Percentiles rank a stretch among this genome's conserved stretches.
phyloP scores from a whole-genome alignment of 2,888 invertebrate genomes.

The Pheosia tremula region DNA sequence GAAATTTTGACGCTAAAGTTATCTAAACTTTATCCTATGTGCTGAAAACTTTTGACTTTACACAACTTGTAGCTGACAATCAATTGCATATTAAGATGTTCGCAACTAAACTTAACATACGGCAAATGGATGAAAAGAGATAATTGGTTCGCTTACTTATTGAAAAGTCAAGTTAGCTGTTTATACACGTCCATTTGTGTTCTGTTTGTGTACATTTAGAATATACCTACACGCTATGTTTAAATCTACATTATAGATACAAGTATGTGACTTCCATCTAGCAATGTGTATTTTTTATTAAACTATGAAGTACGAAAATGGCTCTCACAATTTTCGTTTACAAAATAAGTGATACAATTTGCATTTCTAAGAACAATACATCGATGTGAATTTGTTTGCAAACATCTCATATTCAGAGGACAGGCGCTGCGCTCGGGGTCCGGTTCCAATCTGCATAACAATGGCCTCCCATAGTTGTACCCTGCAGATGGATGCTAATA shows the following conservation, averaged over 20 bases:
- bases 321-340: not conserved
- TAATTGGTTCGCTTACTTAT: too few species aligned
- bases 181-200: too few species aligned
- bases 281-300: too few species aligned
- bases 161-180: too few species aligned
- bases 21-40: not conserved
- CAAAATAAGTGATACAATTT: slow-evolving; percentile 15
- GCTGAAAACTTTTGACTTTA: not conserved
- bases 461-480: slow-evolving; percentile 67
- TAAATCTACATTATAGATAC: too few species aligned
- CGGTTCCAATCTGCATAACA: slow-evolving; percentile 82
- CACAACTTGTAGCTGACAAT: not conserved
- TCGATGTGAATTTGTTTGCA: slow-evolving; percentile 64
- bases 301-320: too few species aligned
- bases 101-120: not conserved
- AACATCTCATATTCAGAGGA: slow-evolving; percentile 62
- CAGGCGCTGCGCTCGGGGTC: slow-evolving; percentile 60
- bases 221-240: too few species aligned
- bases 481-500: slow-evolving; percentile 79
- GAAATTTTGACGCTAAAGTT: not conserved
- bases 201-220: too few species aligned
- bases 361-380: slow-evolving; percentile 36
- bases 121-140: too few species aligned
- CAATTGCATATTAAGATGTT: not conserved
- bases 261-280: too few species aligned